Evolutionary conservation across 64 coral and sea anemone genomes (phyloP).

Genomic region (Astreopora myriophthalma): DNA sequence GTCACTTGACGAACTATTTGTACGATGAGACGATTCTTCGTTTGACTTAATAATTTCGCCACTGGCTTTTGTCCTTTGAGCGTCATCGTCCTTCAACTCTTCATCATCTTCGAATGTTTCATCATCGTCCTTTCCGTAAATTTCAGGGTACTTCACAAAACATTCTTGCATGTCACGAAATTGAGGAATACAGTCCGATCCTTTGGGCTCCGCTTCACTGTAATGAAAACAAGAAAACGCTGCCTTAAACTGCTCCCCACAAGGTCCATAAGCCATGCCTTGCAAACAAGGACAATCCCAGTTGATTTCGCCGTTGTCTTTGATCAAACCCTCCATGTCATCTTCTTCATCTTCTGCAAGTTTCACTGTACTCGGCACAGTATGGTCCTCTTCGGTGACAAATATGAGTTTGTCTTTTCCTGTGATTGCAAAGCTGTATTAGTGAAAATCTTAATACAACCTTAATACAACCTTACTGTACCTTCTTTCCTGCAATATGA

Average conservation of each 20-base stretch:
- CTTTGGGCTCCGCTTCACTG: constrained; percentile 88
- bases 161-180: constrained; percentile 97
- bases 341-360: constrained; percentile 82
- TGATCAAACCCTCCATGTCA: constrained; percentile 94
- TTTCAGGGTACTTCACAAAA: constrained; percentile 94
- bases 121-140: constrained; percentile 94
- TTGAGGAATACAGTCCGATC: constrained; percentile 93
- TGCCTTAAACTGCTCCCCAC: constrained; percentile 91
- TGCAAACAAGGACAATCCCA: constrained; percentile 99
- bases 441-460: background rate
- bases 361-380: constrained; percentile 63
- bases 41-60: background rate
- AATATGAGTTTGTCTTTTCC: constrained; percentile 99
- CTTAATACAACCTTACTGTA: background rate
- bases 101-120: constrained; percentile 45
- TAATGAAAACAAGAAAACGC: constrained; percentile 99
- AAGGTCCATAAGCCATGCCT: constrained; percentile 95
- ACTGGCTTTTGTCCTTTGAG: constrained; percentile 30
- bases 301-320: constrained; percentile 96
- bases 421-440: constrained; percentile 1
- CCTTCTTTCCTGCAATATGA: constrained; percentile 98
- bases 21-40: background rate
- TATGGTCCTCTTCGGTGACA: constrained; percentile 86
- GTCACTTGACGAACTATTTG: background rate
- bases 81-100: constrained; percentile 18